Evolutionary conservation across 2,797 vertebrate genomes (phyloP).

Genomic region (Poecilia velifera): DNA sequence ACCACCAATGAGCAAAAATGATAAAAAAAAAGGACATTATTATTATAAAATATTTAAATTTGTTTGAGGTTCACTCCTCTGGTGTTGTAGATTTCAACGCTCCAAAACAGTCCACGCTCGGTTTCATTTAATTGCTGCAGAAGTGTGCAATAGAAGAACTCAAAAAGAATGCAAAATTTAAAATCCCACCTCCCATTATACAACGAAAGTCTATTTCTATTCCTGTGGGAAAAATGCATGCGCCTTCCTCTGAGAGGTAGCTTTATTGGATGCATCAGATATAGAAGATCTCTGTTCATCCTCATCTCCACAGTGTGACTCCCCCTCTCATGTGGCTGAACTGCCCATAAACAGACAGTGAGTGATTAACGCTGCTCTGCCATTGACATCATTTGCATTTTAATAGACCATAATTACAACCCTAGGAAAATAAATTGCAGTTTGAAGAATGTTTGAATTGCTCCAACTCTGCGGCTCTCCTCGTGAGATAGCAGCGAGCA

Average conservation of each 20-base stretch:
- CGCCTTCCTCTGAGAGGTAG: slow-evolving; percentile 29
- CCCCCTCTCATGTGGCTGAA: slow-evolving; percentile 68
- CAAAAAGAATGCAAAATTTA: slow-evolving; percentile 1
- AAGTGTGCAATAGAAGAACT: neutral
- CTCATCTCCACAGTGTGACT: slow-evolving; percentile 55
- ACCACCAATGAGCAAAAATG: too few species aligned
- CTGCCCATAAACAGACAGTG: slow-evolving; percentile 80
- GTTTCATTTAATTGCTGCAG: neutral
- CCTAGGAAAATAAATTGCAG: slow-evolving; percentile 82
- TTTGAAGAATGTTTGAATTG: slow-evolving; percentile 83
- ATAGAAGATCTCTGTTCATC: slow-evolving; percentile 65
- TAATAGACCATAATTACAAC: slow-evolving; percentile 85
- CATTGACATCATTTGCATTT: slow-evolving; percentile 86
- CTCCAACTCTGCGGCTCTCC: slow-evolving; percentile 66
- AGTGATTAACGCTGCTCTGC: slow-evolving; percentile 79
- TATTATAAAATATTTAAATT: too few species aligned
- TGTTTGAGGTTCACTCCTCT: too few species aligned
- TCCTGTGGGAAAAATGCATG: slow-evolving; percentile 21
- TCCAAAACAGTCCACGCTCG: neutral
- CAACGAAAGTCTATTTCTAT: slow-evolving; percentile 18
- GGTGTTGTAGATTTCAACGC: neutral
- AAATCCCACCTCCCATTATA: neutral
- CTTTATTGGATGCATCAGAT: slow-evolving; percentile 61
- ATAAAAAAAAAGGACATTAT: too few species aligned
- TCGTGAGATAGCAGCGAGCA: slow-evolving; percentile 69